These are phyloP conservation scores for Hyperoplus lanceolatus DNA, from an alignment of 2,797 vertebrate species.

Conservation along the genomic window DNA sequence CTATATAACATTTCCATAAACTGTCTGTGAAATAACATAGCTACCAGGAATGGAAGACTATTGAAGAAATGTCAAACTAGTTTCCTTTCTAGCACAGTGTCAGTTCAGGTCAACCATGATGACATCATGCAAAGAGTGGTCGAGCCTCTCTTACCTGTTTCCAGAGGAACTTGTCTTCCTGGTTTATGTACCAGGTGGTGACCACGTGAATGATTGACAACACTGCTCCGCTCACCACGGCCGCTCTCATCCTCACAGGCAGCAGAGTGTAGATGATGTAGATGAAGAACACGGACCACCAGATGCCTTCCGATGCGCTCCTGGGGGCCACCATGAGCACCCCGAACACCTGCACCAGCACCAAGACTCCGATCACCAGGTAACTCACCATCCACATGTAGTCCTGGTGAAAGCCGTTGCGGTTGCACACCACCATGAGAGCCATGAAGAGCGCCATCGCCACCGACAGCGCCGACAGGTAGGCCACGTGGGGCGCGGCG, in stretches of 20 bases:
- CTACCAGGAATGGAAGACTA: not conserved
- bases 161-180: constrained; percentile 91
- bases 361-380: constrained; percentile 91
- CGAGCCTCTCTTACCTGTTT: constrained; percentile 88
- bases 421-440: constrained; percentile 95
- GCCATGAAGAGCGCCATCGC: constrained; percentile 92
- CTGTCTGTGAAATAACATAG: not conserved
- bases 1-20: not conserved
- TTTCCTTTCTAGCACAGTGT: constrained; percentile 17
- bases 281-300: constrained; percentile 98
- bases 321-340: constrained; percentile 89
- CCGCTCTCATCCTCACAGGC: constrained; percentile 95
- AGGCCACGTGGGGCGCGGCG: constrained; percentile 84
- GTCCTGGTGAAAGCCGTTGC: constrained; percentile 96
- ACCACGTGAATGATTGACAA: constrained; percentile 91
- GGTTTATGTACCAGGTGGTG: constrained; percentile 92
- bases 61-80: not conserved
- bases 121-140: constrained; percentile 6
- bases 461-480: constrained; percentile 86
- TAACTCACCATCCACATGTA: constrained; percentile 99
- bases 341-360: constrained; percentile 90
- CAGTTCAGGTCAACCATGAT: not conserved
- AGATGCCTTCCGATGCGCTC: constrained; percentile 93
- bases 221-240: constrained; percentile 91
- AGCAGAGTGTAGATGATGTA: constrained; percentile 98